These are phyloP conservation scores for Drosophila simulans DNA, from an alignment of 1,140 invertebrate genomes.

Conservation along the genomic window DNA sequence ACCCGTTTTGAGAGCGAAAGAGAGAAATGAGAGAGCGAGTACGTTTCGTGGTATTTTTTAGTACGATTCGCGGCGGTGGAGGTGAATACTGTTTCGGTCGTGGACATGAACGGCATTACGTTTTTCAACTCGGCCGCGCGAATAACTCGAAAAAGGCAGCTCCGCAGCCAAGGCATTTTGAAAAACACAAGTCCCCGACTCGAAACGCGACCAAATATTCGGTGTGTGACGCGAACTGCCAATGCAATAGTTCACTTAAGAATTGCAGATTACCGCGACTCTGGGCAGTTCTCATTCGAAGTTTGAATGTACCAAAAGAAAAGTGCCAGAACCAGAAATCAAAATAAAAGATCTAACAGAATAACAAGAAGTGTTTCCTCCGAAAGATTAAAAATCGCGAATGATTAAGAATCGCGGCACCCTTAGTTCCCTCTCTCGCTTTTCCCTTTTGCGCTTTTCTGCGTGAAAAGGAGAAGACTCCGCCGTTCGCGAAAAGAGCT, in stretches of 20 bases:
- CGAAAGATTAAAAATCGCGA: slow-evolving; percentile 8
- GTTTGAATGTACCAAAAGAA: background rate
- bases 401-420: slow-evolving; percentile 6
- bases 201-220: slow-evolving; percentile 10
- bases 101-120: slow-evolving; percentile 10
- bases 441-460: slow-evolving; percentile 14
- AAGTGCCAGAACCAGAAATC: slow-evolving; percentile 21
- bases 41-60: too few species aligned
- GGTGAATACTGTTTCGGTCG: background rate
- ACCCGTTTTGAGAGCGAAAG: slow-evolving; percentile 33
- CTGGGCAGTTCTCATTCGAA: slow-evolving; percentile 29
- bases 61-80: background rate
- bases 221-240: slow-evolving; percentile 37
- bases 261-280: slow-evolving; percentile 15
- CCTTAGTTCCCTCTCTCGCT: slow-evolving; percentile 32
- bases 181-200: slow-evolving; percentile 14
- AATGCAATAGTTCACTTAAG: background rate
- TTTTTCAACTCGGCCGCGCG: slow-evolving; percentile 8
- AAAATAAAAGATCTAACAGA: slow-evolving; percentile 19
- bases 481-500: slow-evolving; percentile 18
- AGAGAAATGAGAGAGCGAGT: slow-evolving; percentile 2
- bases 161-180: slow-evolving; percentile 3
- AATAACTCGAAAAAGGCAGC: slow-evolving; percentile 8
- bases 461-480: slow-evolving; percentile 21
- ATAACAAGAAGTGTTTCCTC: slow-evolving; percentile 3